Conservation (phyloP, 1,140 invertebrate genomes). For the Xylocopa sonorina region DNA sequence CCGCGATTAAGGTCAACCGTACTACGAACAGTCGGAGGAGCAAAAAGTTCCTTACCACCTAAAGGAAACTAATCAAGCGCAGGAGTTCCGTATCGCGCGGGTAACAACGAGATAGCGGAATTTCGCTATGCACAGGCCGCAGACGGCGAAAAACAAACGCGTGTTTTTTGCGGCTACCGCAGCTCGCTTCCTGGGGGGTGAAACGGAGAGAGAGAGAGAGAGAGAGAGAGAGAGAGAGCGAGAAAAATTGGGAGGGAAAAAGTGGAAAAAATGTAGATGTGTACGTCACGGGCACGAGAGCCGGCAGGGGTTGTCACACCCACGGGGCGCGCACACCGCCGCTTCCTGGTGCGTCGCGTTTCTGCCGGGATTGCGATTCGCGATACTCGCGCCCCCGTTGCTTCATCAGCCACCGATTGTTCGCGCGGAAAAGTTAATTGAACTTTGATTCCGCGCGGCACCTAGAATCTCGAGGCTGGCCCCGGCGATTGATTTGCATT, state of each 20-base stretch:
- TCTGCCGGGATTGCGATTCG: conserved; percentile 66
- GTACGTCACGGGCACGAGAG: conserved; percentile 7
- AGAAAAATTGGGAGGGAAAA: not conserved
- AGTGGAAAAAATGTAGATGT: conserved; percentile 11
- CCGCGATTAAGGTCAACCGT: not conserved
- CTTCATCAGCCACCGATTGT: conserved; percentile 74
- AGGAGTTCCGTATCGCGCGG: conserved; percentile 47
- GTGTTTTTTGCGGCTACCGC: conserved; percentile 49
- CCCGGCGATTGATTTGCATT: conserved; percentile 69
- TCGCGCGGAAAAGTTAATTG: conserved; percentile 73
- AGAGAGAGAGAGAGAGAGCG: not conserved
- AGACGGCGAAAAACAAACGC: conserved; percentile 62
- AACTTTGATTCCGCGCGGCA: conserved; percentile 72
- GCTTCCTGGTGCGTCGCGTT: conserved; percentile 33
- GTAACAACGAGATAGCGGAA: conserved; percentile 50
- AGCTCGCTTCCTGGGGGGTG: not conserved
- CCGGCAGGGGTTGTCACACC: conserved; percentile 11
- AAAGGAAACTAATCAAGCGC: conserved; percentile 64
- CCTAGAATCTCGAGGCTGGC: conserved; percentile 62
- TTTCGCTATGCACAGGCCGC: conserved; percentile 39
- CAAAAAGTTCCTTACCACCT: conserved; percentile 26
- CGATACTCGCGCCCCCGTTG: conserved; percentile 55
- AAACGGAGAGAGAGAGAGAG: too few species aligned
- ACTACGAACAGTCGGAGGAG: not conserved
- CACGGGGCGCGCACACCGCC: conserved; percentile 16